Conservation (phyloP, 2,113 vertebrate genomes). For the Chlorodrepanis virens region DNA sequence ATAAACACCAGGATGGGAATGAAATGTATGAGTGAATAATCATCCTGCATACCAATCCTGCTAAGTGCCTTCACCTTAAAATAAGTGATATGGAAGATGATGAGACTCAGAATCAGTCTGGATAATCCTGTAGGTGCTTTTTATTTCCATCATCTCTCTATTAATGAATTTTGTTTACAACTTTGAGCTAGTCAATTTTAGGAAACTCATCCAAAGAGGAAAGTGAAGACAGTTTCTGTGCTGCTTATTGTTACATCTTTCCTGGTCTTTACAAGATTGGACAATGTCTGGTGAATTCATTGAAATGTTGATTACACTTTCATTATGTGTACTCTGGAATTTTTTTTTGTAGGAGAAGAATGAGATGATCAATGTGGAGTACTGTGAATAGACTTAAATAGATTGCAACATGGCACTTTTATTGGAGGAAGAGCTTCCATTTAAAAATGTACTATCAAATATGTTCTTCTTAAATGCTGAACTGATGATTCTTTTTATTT, state of each 20-base stretch:
- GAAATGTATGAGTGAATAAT: not conserved
- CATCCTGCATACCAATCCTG: not conserved
- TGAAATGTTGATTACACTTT: slow-evolving; percentile 49
- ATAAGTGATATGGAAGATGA: not conserved
- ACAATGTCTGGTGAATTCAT: slow-evolving; percentile 29
- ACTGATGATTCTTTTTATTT: slow-evolving; percentile 67
- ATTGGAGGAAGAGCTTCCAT: slow-evolving; percentile 56
- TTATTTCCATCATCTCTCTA: not conserved
- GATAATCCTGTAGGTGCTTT: not conserved
- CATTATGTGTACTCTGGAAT: slow-evolving; percentile 29
- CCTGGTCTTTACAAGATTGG: slow-evolving; percentile 12
- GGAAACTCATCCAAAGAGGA: not conserved
- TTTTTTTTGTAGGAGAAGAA: slow-evolving; percentile 53
- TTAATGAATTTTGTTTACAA: not conserved
- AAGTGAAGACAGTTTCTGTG: not conserved
- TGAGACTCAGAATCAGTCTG: not conserved
- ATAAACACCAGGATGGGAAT: not conserved
- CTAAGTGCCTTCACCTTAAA: not conserved
- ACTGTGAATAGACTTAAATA: slow-evolving; percentile 60
- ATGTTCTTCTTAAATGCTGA: slow-evolving; percentile 59
- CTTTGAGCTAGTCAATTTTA: not conserved
- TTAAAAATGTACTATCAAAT: slow-evolving; percentile 57
- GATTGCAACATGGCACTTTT: slow-evolving; percentile 57
- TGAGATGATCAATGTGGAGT: slow-evolving; percentile 63
- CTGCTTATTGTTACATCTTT: not conserved